Evolutionary conservation across 2,113 vertebrate species (phyloP).

Genomic region (Chaetodon trifascialis): DNA sequence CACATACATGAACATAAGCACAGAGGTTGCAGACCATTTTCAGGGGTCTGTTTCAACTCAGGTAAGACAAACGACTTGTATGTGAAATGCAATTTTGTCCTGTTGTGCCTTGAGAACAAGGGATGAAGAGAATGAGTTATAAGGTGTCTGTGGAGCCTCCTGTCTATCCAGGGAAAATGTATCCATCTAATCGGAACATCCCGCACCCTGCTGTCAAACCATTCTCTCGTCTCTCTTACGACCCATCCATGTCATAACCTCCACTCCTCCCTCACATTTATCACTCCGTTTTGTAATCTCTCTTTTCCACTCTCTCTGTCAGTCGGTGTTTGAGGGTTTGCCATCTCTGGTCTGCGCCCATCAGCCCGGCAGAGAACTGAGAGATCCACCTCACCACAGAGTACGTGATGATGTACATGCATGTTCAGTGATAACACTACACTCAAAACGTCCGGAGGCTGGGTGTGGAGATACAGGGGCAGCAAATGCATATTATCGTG

Average conservation of each 20-base stretch:
- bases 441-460: neutral
- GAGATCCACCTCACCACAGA: conserved; percentile 1
- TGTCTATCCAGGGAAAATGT: conserved; percentile 62
- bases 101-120: conserved; percentile 45
- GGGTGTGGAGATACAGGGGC: neutral
- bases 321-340: conserved; percentile 33
- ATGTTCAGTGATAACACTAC: neutral
- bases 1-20: conserved; percentile 9
- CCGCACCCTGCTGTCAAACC: conserved; percentile 51
- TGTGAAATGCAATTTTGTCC: conserved; percentile 56
- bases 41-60: conserved; percentile 38
- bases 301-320: conserved; percentile 46
- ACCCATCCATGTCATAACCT: conserved; percentile 62
- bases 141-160: conserved; percentile 40
- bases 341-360: conserved; percentile 25
- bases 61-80: conserved; percentile 44
- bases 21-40: conserved; percentile 23
- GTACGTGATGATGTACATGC: neutral
- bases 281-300: conserved; percentile 57
- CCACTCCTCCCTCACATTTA: conserved; percentile 59
- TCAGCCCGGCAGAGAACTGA: conserved; percentile 9
- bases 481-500: neutral
- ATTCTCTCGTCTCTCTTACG: conserved; percentile 59
- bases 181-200: conserved; percentile 66
- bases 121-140: conserved; percentile 57